Percentiles rank a stretch among this genome's conserved stretches.
Evolutionary conservation across 2,888 invertebrate genomes (phyloP).

Genomic region (Reticulitermes lucifugus): DNA sequence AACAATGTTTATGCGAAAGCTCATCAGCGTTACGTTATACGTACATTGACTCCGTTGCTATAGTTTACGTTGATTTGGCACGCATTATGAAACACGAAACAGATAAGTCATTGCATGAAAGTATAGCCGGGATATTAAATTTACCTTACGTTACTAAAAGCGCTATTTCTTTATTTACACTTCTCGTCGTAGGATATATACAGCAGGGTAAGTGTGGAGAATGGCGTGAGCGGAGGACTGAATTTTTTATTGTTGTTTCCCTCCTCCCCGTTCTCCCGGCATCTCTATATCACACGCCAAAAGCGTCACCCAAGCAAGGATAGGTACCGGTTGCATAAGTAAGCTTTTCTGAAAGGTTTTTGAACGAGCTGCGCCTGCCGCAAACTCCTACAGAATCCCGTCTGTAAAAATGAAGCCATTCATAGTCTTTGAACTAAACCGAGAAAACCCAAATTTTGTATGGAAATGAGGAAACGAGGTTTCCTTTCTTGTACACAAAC

Average conservation of each 20-base stretch:
- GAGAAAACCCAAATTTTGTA: neutral
- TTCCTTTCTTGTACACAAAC: neutral
- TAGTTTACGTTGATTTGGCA: too few relatives aligned
- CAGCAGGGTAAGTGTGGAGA: too few relatives aligned
- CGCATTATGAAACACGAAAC: too few relatives aligned
- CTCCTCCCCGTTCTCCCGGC: neutral
- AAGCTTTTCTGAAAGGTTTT: neutral
- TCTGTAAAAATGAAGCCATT: neutral
- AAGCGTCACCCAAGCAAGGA: neutral
- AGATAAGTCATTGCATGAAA: too few relatives aligned
- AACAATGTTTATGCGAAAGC: too few relatives aligned
- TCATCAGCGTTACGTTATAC: too few relatives aligned
- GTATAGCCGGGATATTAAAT: too few relatives aligned
- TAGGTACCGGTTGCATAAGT: neutral
- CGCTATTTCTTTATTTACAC: too few relatives aligned
- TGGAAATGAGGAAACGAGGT: conserved; percentile 13
- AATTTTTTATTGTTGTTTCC: neutral
- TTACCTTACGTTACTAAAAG: too few relatives aligned
- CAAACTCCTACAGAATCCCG: neutral
- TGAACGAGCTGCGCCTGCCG: neutral
- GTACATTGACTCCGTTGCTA: too few relatives aligned
- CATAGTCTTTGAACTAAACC: conserved; percentile 4
- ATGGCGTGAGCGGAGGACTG: too few relatives aligned
- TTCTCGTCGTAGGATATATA: too few relatives aligned
- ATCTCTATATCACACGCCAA: neutral